Conservation (phyloP, 2,113 vertebrate species). For the Alaudala cheleensis region DNA sequence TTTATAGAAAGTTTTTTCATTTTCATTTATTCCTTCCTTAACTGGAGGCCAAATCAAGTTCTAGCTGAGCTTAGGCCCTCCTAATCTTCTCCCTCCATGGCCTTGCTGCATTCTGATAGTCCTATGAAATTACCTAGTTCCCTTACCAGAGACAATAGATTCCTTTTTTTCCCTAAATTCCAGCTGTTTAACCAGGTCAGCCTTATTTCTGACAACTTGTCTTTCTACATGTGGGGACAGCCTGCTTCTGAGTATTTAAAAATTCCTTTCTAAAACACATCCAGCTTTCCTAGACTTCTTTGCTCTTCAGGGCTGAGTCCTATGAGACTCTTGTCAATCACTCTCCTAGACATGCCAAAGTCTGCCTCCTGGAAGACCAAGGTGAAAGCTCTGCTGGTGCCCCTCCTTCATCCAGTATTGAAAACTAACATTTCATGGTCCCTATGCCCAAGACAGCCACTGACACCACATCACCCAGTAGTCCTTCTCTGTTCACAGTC, state of each 20-base stretch:
- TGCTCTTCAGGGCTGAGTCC: background rate
- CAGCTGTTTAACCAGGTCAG: background rate
- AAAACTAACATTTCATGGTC: background rate
- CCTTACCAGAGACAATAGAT: background rate
- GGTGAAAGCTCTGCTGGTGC: background rate
- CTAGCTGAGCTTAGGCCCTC: background rate
- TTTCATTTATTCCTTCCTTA: background rate
- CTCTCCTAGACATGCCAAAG: background rate
- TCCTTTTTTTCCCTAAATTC: background rate
- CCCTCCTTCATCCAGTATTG: background rate
- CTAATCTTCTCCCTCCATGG: background rate
- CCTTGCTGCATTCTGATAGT: background rate
- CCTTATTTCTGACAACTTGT: background rate
- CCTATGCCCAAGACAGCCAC: background rate
- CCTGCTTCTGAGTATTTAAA: background rate
- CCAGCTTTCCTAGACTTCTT: background rate
- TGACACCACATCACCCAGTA: background rate
- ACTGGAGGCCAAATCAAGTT: background rate
- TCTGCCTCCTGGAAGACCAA: background rate
- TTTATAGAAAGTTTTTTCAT: background rate
- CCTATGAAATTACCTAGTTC: background rate
- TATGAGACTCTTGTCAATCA: background rate
- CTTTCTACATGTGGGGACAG: background rate
- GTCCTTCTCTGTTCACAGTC: background rate
- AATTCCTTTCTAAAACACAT: background rate